phyloP scores from a whole-genome alignment of 2,888 invertebrate species.

The Apamea sordens region DNA sequence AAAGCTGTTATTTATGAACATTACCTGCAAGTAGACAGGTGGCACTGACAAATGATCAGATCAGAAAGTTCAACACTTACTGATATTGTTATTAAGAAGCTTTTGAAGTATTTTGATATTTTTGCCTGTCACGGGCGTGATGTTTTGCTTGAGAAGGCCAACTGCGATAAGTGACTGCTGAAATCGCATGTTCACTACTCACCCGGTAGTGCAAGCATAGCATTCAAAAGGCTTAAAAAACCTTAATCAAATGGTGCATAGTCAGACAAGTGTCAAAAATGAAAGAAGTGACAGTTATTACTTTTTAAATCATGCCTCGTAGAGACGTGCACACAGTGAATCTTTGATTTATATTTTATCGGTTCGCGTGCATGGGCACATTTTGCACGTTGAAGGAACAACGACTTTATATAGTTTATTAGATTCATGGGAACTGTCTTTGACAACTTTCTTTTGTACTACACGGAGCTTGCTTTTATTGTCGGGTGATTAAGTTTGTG shows the following conservation, averaged over 20 bases:
- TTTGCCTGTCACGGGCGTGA: background rate
- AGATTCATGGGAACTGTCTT: constrained; percentile 49
- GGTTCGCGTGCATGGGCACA: background rate
- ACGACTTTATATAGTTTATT: constrained; percentile 35
- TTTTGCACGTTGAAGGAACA: constrained; percentile 33
- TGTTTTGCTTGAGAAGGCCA: background rate
- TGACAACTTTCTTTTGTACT: constrained; percentile 49
- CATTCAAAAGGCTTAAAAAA: background rate
- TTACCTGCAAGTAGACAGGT: constrained; percentile 7
- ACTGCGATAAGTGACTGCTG: background rate
- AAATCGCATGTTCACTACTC: background rate
- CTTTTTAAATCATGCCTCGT: constrained; percentile 3
- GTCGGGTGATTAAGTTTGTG: constrained; percentile 17
- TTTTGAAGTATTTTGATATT: background rate
- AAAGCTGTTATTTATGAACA: constrained; percentile 13
- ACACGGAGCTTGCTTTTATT: constrained; percentile 10
- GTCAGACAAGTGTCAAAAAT: constrained; percentile 11
- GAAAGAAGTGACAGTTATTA: constrained; percentile 27
- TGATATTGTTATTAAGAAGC: background rate
- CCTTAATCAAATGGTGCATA: too few relatives aligned
- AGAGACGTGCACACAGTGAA: background rate
- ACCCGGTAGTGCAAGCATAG: too few relatives aligned
- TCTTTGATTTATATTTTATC: constrained; percentile 18
- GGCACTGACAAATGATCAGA: constrained; percentile 4
- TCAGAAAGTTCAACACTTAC: constrained; percentile 33